phyloP scores from a whole-genome alignment of 2,888 invertebrate species.

The Meteorus colon region DNA sequence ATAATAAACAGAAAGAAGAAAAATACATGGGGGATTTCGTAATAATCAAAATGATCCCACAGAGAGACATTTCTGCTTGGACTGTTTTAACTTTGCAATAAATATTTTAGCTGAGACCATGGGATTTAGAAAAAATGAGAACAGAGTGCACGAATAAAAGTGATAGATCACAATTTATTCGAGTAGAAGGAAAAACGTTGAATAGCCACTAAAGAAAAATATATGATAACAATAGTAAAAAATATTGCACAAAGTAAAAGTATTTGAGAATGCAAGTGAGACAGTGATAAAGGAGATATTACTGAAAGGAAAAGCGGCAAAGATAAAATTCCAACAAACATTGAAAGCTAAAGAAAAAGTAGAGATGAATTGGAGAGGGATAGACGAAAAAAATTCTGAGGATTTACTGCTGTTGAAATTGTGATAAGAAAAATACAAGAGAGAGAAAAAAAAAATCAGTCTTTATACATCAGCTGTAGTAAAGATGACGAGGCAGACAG shows the following conservation, averaged over 20 bases:
- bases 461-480: neutral
- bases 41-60: neutral
- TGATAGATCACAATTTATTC: no score
- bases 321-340: no score
- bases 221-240: no score
- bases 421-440: neutral
- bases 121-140: neutral
- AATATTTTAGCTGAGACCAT: neutral
- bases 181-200: no score
- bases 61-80: neutral
- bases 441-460: neutral
- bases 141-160: no score
- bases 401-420: neutral
- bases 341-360: no score
- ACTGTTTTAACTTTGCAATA: neutral
- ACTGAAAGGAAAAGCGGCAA: no score
- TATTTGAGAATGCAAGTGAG: no score
- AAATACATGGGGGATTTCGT: neutral
- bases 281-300: no score
- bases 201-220: no score
- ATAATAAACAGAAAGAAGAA: neutral
- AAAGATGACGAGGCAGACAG: slow-evolving; percentile 1
- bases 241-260: no score
- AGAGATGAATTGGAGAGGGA: neutral
- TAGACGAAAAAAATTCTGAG: neutral